Base-by-base conservation (phyloP, 92 coral and sea anemone genomes). In the Diadumene lineata region DNA sequence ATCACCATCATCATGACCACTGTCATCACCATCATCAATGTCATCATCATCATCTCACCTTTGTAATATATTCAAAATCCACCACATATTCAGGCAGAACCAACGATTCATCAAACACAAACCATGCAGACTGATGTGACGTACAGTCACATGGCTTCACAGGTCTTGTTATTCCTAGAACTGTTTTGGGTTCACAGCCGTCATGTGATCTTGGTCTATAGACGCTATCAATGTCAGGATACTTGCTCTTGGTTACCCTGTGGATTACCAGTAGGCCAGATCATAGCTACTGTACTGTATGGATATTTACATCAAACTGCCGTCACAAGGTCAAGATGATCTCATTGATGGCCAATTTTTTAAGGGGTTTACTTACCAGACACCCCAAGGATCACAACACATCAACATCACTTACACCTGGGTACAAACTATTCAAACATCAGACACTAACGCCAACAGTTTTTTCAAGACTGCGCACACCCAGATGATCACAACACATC, bases 11-110 rank as follows among this genome's bases (percentile, higher is more conserved):
- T 53, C 60, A 53, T 16, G 8, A 53, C 24, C 31, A 29, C 48
- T 13, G 15, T 34, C 31, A 68, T 16, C 56, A 15, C n/a, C 22
- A 34, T n/a, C 29, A 23, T 4, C n/a, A 23, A 7, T 30, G 34
- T 6, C 31, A 26, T 11, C 60, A 53, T 58, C 26, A 15, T 15
- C 17, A 3, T 55, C 24, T 1, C 43, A 90, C 97, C 88, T 81
- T 87, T 13, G 93, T 82, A 19, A 82, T 61, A 50, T 91, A 94
- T 56, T 94, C 98, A 72, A 94, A 94, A 75, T 94, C 98, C 9
- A 94, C 98, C 58, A 91, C 97, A 79, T 94, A 94, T 73, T 94
- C 98, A 6, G 98, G 97, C 27, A 94, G 77, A 0, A 91, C 97
- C 85, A 91, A 72, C 60, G 82, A 84, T 60, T 84, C 82, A 56